These are phyloP conservation scores for Spongilla lacustris DNA, from an alignment of 37 sponge, comb jelly and placozoan genomes.

Conservation along the genomic window DNA sequence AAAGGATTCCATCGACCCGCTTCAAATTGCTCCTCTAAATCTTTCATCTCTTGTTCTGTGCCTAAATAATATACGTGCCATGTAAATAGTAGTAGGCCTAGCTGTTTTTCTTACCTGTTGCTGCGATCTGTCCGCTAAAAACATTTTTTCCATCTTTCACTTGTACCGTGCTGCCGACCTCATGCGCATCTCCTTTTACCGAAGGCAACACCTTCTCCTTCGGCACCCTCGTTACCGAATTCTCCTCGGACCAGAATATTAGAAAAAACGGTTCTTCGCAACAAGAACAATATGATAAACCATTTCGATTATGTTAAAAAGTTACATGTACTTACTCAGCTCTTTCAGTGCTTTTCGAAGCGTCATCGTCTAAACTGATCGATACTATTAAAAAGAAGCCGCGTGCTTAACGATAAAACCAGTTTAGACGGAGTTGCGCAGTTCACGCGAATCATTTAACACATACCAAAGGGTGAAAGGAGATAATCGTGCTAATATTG, in stretches of 20 bases:
- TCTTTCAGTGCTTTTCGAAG: background rate
- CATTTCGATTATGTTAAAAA: background rate
- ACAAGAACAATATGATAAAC: background rate
- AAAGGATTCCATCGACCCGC: no score
- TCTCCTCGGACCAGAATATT: background rate
- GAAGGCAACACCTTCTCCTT: background rate
- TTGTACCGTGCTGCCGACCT: no score
- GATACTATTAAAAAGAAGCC: background rate
- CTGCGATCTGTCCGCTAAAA: no score
- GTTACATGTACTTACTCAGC: background rate
- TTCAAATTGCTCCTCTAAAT: no score
- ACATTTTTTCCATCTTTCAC: no score
- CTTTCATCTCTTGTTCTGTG: no score
- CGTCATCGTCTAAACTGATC: background rate
- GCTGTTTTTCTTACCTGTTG: no score
- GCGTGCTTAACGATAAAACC: background rate
- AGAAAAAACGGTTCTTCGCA: background rate
- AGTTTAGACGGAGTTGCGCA: background rate
- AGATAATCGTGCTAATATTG: background rate
- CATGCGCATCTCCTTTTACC: background rate
- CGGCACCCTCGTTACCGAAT: background rate
- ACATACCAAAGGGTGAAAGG: background rate
- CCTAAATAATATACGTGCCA: no score
- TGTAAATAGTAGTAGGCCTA: no score
- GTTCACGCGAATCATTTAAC: background rate